Evolutionary conservation across 30 jellyfish, hydroid and myxozoan genomes (phyloP).

Genomic region (Hydractinia symbiolongicarpus): DNA sequence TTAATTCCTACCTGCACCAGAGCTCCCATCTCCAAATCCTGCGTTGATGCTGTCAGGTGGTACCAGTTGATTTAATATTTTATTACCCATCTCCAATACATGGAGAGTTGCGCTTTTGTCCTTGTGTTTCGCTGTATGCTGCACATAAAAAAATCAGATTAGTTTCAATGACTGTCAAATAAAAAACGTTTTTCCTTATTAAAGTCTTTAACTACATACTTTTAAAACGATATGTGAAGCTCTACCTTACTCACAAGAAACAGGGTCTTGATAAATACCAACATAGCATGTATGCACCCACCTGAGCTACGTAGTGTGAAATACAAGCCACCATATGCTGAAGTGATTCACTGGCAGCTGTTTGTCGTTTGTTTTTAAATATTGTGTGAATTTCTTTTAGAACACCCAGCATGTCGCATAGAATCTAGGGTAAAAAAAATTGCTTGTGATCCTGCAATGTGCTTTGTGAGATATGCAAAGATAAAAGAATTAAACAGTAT

Average conservation of each 20-base stretch:
- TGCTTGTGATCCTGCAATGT: background rate
- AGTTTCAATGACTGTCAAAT: too few relatives aligned
- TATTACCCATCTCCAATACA: slow-evolving; percentile 11
- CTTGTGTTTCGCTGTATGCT: background rate
- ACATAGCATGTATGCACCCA: background rate
- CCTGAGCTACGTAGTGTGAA: slow-evolving; percentile 42
- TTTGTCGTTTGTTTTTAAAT: slow-evolving; percentile 37
- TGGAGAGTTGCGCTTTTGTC: background rate
- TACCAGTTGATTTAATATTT: background rate
- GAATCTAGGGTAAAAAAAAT: slow-evolving; percentile 28
- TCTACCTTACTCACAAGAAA: too few relatives aligned
- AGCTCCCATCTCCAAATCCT: too few relatives aligned
- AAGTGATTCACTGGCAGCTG: slow-evolving; percentile 42
- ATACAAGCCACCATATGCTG: slow-evolving; percentile 71
- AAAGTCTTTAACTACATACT: too few relatives aligned
- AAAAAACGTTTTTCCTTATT: too few relatives aligned
- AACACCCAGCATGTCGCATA: slow-evolving; percentile 48
- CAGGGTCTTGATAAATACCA: too few relatives aligned
- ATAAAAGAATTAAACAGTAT: too few relatives aligned
- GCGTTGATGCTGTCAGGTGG: too few relatives aligned
- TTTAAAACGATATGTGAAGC: too few relatives aligned
- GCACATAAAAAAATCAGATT: background rate
- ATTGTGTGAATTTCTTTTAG: slow-evolving; percentile 55
- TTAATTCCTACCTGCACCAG: too few relatives aligned
- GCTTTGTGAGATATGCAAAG: too few relatives aligned